Conservation (phyloP, 1,140 invertebrate genomes). For the Anadara kagoshimensis region DNA sequence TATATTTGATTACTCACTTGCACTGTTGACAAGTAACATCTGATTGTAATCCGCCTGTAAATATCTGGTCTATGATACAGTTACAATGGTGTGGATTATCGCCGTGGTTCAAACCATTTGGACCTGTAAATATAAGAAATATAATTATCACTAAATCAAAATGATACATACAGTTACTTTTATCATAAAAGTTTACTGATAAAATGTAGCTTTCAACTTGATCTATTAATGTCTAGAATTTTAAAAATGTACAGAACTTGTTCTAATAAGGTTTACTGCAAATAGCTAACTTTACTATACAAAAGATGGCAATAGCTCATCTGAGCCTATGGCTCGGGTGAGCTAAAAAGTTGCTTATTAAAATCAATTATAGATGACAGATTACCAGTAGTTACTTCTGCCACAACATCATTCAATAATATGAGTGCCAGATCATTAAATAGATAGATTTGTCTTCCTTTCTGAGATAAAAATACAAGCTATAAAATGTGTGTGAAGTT, state of each 20-base stretch:
- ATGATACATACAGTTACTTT: neutral
- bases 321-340: no score
- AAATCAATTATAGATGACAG: no score
- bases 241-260: neutral
- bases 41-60: conserved; percentile 95
- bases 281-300: no score
- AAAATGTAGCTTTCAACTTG: neutral
- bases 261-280: no score
- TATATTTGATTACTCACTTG: conserved; percentile 78
- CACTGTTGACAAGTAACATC: conserved; percentile 97
- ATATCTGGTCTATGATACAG: conserved; percentile 98
- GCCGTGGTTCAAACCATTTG: conserved; percentile 61
- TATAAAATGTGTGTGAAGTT: no score
- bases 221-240: neutral
- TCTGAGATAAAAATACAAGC: no score
- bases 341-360: no score
- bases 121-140: conserved; percentile 58
- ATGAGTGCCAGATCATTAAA: no score
- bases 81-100: conserved; percentile 85
- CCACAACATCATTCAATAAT: no score
- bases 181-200: neutral
- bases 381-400: no score
- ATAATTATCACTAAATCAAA: neutral
- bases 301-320: no score
- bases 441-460: no score